phyloP scores from a whole-genome alignment of 2,113 vertebrate species.

The Scomber scombrus region DNA sequence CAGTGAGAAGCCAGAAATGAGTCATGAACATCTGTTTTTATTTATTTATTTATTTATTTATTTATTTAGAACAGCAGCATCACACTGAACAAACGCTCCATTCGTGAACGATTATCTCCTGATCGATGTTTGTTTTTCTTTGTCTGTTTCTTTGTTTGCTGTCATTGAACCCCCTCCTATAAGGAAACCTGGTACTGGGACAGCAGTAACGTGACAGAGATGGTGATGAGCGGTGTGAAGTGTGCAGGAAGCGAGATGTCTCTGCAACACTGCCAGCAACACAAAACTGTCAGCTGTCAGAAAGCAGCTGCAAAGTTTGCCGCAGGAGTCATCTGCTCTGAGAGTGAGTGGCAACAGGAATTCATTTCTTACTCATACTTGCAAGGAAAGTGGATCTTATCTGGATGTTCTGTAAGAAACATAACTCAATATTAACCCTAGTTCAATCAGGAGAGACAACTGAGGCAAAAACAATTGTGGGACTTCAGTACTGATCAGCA shows the following conservation, averaged over 20 bases:
- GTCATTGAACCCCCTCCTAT: not conserved
- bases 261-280: conserved; percentile 91
- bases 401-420: too few relatives aligned
- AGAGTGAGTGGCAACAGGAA: conserved; percentile 87
- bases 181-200: conserved; percentile 99
- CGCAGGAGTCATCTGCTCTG: conserved; percentile 96
- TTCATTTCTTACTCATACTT: too few relatives aligned
- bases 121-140: conserved; percentile 12
- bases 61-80: not conserved
- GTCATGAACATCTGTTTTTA: conserved; percentile 58
- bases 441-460: too few relatives aligned
- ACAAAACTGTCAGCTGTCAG: conserved; percentile 90
- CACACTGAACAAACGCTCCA: conserved; percentile 4
- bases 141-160: conserved; percentile 19
- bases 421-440: not conserved
- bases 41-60: too few relatives aligned
- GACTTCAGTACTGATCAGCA: too few relatives aligned
- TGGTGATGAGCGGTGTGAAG: conserved; percentile 94
- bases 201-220: conserved; percentile 91
- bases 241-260: conserved; percentile 91
- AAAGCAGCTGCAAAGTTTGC: conserved; percentile 88
- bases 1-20: conserved; percentile 24
- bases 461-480: too few relatives aligned
- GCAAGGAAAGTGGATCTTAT: not conserved
- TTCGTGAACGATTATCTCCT: conserved; percentile 13